Conservation (phyloP, 1,140 invertebrate genomes). For the Camponotus vicinus region DNA sequence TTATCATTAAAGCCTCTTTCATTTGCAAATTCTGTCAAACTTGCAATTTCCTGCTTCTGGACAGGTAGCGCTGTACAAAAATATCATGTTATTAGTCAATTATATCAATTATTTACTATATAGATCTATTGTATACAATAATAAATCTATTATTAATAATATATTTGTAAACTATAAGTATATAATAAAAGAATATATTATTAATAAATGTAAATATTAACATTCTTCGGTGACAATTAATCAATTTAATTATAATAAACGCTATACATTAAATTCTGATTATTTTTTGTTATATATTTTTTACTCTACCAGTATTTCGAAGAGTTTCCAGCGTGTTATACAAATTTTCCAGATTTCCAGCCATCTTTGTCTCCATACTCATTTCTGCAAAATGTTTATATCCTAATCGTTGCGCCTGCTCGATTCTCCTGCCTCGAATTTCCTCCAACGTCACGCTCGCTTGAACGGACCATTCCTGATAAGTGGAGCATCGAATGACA, state of each 20-base stretch:
- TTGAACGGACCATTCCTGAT: constrained; percentile 88
- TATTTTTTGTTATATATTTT: not conserved
- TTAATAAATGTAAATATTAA: not conserved
- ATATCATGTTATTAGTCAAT: constrained; percentile 38
- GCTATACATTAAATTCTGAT: constrained; percentile 17
- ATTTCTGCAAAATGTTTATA: constrained; percentile 93
- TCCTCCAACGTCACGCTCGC: constrained; percentile 93
- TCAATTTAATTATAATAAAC: constrained; percentile 32
- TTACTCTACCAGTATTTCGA: constrained; percentile 86
- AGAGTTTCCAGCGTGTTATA: constrained; percentile 91
- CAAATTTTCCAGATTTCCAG: constrained; percentile 93
- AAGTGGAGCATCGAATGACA: constrained; percentile 90
- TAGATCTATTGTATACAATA: not conserved
- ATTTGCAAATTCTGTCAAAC: constrained; percentile 91
- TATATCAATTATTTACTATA: not conserved
- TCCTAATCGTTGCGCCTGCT: constrained; percentile 92
- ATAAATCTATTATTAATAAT: not conserved
- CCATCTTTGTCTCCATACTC: constrained; percentile 98
- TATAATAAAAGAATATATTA: not conserved
- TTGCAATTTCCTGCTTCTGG: constrained; percentile 92
- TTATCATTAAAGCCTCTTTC: constrained; percentile 90
- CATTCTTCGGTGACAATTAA: not conserved
- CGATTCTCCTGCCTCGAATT: constrained; percentile 89
- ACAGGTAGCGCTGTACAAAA: constrained; percentile 87
- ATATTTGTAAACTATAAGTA: not conserved